These are phyloP conservation scores for Apogon talboti DNA, from an alignment of 2,797 vertebrate genomes.

Conservation along the genomic window DNA sequence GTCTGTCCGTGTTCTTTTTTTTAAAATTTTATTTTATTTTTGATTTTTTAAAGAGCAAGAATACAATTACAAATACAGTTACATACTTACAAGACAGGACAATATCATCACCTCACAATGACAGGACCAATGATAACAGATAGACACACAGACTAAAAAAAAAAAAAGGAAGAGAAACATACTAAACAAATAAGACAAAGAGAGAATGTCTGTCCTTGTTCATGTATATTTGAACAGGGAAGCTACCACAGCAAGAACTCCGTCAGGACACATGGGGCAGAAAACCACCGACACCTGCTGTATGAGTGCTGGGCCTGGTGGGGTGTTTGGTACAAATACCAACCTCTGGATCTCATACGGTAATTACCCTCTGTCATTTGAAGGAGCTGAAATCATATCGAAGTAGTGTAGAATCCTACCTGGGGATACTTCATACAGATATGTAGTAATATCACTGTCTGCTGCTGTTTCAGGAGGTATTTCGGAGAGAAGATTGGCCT, in stretches of 20 bases:
- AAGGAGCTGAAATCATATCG: not conserved
- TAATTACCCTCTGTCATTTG: slow-evolving; percentile 47
- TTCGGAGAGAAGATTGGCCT: slow-evolving; percentile 95
- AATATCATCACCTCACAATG: too few relatives aligned
- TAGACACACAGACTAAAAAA: too few relatives aligned
- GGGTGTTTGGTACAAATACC: slow-evolving; percentile 96
- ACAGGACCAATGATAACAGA: too few relatives aligned
- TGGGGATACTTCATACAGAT: not conserved
- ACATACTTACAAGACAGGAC: too few relatives aligned
- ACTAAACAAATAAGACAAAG: too few relatives aligned
- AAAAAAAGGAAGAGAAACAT: too few relatives aligned
- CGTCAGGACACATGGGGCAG: slow-evolving; percentile 90
- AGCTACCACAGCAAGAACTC: slow-evolving; percentile 94
- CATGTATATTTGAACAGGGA: slow-evolving; percentile 80
- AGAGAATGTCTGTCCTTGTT: not conserved
- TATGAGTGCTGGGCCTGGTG: slow-evolving; percentile 96
- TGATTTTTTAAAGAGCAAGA: too few relatives aligned
- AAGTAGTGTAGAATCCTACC: not conserved
- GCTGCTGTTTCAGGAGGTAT: slow-evolving; percentile 83
- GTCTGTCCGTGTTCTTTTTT: not conserved
- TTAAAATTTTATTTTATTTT: too few relatives aligned
- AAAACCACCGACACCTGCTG: slow-evolving; percentile 93
- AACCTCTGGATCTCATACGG: slow-evolving; percentile 94
- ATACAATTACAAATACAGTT: too few relatives aligned
- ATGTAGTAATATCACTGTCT: not conserved